phyloP scores from a whole-genome alignment of 2,888 invertebrate genomes.

The Tetheella fluctuosa region DNA sequence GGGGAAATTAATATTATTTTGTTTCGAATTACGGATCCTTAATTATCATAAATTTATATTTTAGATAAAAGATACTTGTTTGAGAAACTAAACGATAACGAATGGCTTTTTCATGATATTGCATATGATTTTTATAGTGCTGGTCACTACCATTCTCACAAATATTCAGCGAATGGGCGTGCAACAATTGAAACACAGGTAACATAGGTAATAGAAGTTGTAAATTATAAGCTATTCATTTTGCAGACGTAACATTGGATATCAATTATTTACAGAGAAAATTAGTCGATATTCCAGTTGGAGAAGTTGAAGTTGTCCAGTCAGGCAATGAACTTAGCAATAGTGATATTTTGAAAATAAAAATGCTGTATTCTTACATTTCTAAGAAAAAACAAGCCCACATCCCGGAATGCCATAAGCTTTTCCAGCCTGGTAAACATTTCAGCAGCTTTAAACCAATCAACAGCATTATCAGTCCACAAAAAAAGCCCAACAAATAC shows the following conservation, averaged over 20 bases:
- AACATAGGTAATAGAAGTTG: slow-evolving; percentile 12
- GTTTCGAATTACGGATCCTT: no score
- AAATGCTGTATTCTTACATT: slow-evolving; percentile 61
- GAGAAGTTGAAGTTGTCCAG: slow-evolving; percentile 17
- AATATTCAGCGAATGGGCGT: slow-evolving; percentile 56
- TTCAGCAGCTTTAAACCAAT: slow-evolving; percentile 27
- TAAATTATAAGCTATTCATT: neutral
- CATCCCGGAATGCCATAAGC: slow-evolving; percentile 49
- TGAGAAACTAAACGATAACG: slow-evolving; percentile 39
- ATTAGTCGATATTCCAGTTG: slow-evolving; percentile 18
- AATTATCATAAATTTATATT: slow-evolving; percentile 23
- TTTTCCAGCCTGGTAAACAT: slow-evolving; percentile 50
- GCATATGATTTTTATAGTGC: slow-evolving; percentile 61
- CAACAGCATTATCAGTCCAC: slow-evolving; percentile 23
- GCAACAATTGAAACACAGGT: slow-evolving; percentile 58
- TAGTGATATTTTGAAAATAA: slow-evolving; percentile 58
- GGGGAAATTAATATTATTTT: no score
- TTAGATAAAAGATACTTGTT: slow-evolving; percentile 60
- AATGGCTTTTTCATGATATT: slow-evolving; percentile 65
- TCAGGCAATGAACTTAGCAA: slow-evolving; percentile 36
- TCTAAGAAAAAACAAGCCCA: slow-evolving; percentile 36
- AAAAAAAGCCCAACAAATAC: slow-evolving; percentile 51
- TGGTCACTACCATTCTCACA: slow-evolving; percentile 58
- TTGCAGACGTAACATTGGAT: neutral
- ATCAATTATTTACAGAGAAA: neutral